phyloP scores from a whole-genome alignment of 2,888 invertebrate species.

The Scaptomyza flava region DNA sequence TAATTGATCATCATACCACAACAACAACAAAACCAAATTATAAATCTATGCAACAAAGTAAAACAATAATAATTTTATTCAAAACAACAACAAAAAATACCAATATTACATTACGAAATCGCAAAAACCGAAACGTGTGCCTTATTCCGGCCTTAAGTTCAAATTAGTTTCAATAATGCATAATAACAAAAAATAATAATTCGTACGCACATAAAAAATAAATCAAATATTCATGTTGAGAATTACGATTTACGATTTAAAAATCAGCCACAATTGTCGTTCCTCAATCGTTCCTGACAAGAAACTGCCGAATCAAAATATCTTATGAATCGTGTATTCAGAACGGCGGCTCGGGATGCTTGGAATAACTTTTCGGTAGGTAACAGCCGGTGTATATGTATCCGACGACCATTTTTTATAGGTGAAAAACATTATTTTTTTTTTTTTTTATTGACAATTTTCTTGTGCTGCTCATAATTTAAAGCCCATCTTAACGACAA shows the following conservation, averaged over 20 bases:
- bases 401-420: too few species aligned
- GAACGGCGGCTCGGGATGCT: background rate
- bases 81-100: background rate
- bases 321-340: too few species aligned
- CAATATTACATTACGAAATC: constrained; percentile 33
- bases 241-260: background rate
- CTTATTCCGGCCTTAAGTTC: constrained; percentile 82
- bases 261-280: background rate
- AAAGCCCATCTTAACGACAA: too few species aligned
- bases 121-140: constrained; percentile 73
- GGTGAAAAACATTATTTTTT: too few species aligned
- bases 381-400: background rate
- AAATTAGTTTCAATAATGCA: constrained; percentile 65
- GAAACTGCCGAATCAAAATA: background rate
- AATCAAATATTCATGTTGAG: background rate
- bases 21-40: constrained; percentile 5
- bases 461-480: too few species aligned
- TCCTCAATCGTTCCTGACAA: too few species aligned
- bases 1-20: background rate
- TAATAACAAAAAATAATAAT: constrained; percentile 15
- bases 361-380: background rate
- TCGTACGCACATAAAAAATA: background rate
- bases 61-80: too few species aligned
- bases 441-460: too few species aligned
- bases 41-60: background rate